These are phyloP conservation scores for Glareola pratincola DNA, from an alignment of 2,113 vertebrate genomes.

Conservation along the genomic window DNA sequence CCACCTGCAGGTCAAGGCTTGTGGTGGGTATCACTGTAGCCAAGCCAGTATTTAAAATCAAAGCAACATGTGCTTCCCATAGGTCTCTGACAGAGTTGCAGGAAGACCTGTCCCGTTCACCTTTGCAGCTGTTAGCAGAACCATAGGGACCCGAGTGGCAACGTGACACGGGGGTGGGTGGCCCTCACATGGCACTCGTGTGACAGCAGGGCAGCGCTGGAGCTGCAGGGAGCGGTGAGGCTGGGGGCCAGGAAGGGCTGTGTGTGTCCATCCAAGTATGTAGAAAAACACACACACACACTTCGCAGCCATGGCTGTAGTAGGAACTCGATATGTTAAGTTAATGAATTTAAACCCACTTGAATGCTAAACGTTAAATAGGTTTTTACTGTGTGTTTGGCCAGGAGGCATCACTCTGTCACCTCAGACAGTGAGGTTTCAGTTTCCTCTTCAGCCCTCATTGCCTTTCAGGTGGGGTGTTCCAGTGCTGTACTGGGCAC, in stretches of 20 bases:
- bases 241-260: neutral
- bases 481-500: neutral
- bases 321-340: neutral
- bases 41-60: neutral
- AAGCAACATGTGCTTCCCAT: neutral
- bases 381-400: neutral
- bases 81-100: neutral
- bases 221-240: no score
- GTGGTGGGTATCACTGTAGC: neutral
- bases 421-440: no score
- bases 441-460: neutral
- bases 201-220: neutral
- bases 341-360: neutral
- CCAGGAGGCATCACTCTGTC: neutral
- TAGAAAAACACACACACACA: neutral
- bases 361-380: neutral
- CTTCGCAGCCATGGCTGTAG: neutral
- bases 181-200: neutral
- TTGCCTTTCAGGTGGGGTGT: neutral
- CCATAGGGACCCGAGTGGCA: fast-evolving
- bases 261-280: no score
- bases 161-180: fast-evolving
- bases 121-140: neutral
- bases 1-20: neutral
- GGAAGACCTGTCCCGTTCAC: neutral